Evolutionary conservation across 35 echinoderm and acorn worm genomes (phyloP).

Genomic region (Apostichopus californicus): DNA sequence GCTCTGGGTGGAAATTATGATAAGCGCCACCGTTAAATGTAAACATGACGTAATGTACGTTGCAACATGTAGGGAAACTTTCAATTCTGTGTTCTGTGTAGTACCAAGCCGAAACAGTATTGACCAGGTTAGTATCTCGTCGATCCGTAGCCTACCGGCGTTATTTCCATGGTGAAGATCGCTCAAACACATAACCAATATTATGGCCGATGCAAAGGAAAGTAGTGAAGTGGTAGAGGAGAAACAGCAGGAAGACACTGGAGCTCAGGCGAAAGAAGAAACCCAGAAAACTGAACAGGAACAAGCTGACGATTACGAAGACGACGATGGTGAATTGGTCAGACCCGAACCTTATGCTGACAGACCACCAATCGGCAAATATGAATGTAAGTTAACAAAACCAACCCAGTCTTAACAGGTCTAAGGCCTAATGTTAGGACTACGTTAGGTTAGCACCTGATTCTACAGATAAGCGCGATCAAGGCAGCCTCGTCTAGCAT

Average conservation of each 20-base stretch:
- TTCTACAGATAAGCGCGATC: too few relatives aligned
- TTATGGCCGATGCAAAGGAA: neutral
- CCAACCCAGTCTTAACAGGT: neutral
- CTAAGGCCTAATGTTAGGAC: neutral
- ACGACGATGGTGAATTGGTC: neutral
- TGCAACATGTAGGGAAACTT: too few relatives aligned
- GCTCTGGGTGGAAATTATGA: too few relatives aligned
- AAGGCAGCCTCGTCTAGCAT: too few relatives aligned
- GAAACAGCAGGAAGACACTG: neutral
- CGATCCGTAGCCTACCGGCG: too few relatives aligned
- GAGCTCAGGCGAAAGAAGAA: neutral
- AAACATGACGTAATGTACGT: too few relatives aligned
- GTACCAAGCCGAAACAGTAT: too few relatives aligned
- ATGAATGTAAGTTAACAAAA: conserved; percentile 24
- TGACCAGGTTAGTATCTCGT: too few relatives aligned
- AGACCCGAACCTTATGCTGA: conserved; percentile 46
- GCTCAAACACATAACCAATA: neutral
- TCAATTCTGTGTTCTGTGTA: too few relatives aligned
- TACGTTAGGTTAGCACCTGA: neutral
- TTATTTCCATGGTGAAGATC: too few relatives aligned
- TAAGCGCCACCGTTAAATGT: too few relatives aligned
- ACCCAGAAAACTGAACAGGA: neutral
- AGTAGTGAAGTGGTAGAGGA: neutral
- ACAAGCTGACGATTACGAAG: neutral
- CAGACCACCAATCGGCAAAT: conserved; percentile 50